Evolutionary conservation across 2,113 vertebrate species (phyloP).

Genomic region (Ochotona curzoniae): DNA sequence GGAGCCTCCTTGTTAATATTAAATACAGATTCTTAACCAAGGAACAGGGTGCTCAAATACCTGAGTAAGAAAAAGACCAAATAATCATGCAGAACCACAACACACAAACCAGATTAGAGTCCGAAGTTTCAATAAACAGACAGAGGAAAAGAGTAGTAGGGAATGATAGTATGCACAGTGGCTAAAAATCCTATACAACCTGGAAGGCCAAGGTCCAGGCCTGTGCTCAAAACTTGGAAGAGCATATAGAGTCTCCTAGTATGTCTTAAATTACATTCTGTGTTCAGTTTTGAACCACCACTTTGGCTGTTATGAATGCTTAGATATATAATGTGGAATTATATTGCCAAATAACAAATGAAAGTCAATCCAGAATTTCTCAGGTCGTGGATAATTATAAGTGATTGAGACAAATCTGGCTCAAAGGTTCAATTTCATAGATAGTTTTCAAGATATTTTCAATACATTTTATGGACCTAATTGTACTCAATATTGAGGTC

Average conservation of each 20-base stretch:
- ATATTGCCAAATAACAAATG: slow-evolving; percentile 54
- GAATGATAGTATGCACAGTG: accelerated
- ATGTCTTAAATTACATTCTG: slow-evolving; percentile 39
- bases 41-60: neutral
- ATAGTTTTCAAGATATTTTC: slow-evolving; percentile 71
- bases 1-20: neutral
- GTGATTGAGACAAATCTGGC: slow-evolving; percentile 49
- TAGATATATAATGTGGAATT: slow-evolving; percentile 39
- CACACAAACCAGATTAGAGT: too few relatives aligned
- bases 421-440: slow-evolving; percentile 68
- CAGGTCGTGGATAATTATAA: slow-evolving; percentile 48
- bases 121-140: neutral
- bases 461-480: slow-evolving; percentile 69
- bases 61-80: neutral
- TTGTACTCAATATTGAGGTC: slow-evolving; percentile 70
- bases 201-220: neutral
- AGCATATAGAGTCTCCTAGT: neutral
- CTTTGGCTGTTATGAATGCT: slow-evolving; percentile 19
- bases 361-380: slow-evolving; percentile 59
- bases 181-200: neutral
- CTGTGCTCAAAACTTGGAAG: neutral
- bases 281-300: slow-evolving; percentile 48
- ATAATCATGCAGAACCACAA: neutral
- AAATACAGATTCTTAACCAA: neutral
- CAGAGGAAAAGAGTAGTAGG: neutral